Evolutionary conservation across 2,888 invertebrate genomes (phyloP).

Genomic region (Euphydryas editha): DNA sequence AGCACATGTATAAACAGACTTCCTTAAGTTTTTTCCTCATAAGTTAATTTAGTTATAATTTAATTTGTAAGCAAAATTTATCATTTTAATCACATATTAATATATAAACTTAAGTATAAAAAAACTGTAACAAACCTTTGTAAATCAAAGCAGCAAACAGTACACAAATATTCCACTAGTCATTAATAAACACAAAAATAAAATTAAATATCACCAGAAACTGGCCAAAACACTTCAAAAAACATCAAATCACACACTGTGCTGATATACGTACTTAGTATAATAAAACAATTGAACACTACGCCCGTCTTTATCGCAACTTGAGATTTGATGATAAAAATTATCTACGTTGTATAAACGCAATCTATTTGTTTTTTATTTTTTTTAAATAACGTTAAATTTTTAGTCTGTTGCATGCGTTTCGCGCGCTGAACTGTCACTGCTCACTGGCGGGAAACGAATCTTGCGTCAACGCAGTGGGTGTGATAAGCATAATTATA

Average conservation of each 20-base stretch:
- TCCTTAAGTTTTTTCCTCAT: too few species aligned
- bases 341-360: conserved; percentile 27
- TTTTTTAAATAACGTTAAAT: conserved; percentile 35
- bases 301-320: conserved; percentile 30
- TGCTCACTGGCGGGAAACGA: conserved; percentile 45
- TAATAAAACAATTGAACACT: conserved; percentile 17
- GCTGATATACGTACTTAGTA: conserved; percentile 29
- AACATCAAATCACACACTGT: conserved; percentile 11
- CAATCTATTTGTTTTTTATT: conserved; percentile 28
- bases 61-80: too few species aligned
- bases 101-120: background rate
- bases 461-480: conserved; percentile 45
- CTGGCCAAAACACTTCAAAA: conserved; percentile 2
- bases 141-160: conserved; percentile 12
- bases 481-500: conserved; percentile 43
- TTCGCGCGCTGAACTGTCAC: conserved; percentile 47
- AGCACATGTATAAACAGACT: too few species aligned
- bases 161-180: conserved; percentile 11
- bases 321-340: conserved; percentile 36
- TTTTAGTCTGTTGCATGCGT: conserved; percentile 44
- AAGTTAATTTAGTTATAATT: background rate
- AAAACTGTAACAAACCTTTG: conserved; percentile 17
- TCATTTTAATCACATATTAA: too few species aligned
- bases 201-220: background rate
- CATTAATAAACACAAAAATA: conserved; percentile 6